These are phyloP conservation scores for Damaliscus lunatus DNA, from an alignment of 2,113 vertebrate genomes.

Conservation along the genomic window DNA sequence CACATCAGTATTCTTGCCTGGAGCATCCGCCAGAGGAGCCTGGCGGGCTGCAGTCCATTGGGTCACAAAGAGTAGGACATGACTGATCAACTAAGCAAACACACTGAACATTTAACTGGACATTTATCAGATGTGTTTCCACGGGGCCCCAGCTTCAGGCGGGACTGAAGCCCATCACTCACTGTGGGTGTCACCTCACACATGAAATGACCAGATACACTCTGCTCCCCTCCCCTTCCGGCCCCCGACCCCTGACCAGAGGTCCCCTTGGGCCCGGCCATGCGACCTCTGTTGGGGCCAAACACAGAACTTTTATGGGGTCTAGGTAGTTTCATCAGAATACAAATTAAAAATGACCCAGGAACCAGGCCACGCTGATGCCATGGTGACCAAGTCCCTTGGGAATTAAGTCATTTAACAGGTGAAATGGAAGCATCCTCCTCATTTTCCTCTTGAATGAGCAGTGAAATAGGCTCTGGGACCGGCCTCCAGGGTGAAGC, in stretches of 20 bases:
- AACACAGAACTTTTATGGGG: not conserved
- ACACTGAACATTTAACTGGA: not conserved
- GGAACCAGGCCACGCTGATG: slow-evolving; percentile 34
- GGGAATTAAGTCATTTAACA: slow-evolving; percentile 74
- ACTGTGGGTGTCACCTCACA: not conserved
- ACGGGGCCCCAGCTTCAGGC: rapidly evolving
- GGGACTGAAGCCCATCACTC: not conserved
- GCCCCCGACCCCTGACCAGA: not conserved
- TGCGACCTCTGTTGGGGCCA: not conserved
- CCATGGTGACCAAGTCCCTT: slow-evolving; percentile 53
- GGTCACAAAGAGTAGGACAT: no score
- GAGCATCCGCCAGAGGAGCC: no score
- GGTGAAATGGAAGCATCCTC: slow-evolving; percentile 58
- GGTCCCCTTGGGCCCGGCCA: not conserved
- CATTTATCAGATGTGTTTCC: not conserved
- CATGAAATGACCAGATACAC: not conserved
- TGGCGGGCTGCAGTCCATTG: no score
- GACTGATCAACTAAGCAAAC: no score
- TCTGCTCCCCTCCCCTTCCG: not conserved
- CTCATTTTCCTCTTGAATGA: slow-evolving; percentile 77
- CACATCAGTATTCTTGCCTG: no score
- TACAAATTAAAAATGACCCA: not conserved
- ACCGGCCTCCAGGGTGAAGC: slow-evolving; percentile 64
- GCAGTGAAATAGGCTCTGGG: slow-evolving; percentile 75
- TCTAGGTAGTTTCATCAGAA: not conserved